Evolutionary conservation across 2,888 invertebrate species (phyloP).

Genomic region (Spialia ferax): DNA sequence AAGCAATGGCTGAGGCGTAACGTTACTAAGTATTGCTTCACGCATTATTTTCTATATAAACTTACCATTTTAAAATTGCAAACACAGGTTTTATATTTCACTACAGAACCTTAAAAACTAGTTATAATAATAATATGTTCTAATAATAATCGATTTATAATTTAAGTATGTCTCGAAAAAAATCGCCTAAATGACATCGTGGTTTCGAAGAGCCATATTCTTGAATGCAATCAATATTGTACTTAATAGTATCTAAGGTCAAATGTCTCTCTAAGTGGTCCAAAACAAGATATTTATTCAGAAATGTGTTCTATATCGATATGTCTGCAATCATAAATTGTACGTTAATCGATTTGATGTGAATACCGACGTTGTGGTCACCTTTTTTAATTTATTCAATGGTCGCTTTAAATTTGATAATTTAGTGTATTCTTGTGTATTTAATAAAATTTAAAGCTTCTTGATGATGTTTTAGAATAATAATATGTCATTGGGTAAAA

Average conservation of each 20-base stretch:
- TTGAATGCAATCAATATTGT: conserved; percentile 32
- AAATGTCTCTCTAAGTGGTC: conserved; percentile 31
- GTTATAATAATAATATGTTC: no score
- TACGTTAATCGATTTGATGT: conserved; percentile 31
- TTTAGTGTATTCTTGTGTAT: background rate
- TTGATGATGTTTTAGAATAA: no score
- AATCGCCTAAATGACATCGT: background rate
- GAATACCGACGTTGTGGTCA: conserved; percentile 19
- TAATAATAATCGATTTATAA: background rate
- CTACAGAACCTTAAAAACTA: no score
- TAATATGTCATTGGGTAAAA: no score
- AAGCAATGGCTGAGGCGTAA: no score
- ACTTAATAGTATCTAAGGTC: conserved; percentile 37
- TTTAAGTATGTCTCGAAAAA: background rate
- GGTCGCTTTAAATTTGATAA: background rate
- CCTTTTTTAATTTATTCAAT: conserved; percentile 30
- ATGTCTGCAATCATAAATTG: conserved; percentile 34
- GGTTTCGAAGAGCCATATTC: conserved; percentile 11
- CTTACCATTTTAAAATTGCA: no score
- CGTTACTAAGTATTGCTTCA: no score
- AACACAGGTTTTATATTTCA: no score
- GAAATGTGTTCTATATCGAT: conserved; percentile 35
- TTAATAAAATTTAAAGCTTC: background rate
- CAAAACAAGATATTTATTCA: conserved; percentile 28
- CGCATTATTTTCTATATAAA: no score